Evolutionary conservation across 2,113 vertebrate species (phyloP).

Genomic region (Rafetus swinhoei): DNA sequence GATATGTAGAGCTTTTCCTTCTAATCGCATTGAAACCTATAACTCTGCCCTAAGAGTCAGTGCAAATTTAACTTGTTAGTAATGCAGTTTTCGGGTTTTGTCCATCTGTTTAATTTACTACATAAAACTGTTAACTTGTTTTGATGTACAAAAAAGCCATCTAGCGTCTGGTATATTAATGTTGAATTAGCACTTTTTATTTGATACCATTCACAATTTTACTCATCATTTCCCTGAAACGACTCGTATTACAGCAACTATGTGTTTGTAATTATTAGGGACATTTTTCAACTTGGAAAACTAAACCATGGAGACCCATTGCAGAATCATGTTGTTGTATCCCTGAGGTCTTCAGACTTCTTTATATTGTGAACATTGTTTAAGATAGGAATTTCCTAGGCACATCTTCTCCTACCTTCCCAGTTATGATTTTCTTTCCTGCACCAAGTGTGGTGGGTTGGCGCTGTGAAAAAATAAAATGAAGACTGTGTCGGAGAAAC

Average conservation of each 20-base stretch:
- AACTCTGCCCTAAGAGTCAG: neutral
- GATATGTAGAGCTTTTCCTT: neutral
- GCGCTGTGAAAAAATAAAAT: neutral
- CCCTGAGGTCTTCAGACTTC: neutral
- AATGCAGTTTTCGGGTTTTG: neutral
- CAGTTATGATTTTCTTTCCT: neutral
- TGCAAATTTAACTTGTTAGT: neutral
- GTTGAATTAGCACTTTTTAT: neutral
- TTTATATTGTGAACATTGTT: neutral
- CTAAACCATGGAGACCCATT: neutral
- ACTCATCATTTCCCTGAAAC: neutral
- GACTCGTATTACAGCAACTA: neutral
- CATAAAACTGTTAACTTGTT: slow-evolving; percentile 13
- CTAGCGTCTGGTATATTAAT: neutral
- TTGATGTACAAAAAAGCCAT: neutral
- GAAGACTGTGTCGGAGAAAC: neutral
- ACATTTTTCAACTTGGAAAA: neutral
- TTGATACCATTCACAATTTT: neutral
- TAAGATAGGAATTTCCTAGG: neutral
- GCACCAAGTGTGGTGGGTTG: fast-evolving
- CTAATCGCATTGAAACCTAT: neutral
- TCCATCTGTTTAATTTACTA: slow-evolving; percentile 30
- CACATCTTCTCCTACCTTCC: fast-evolving
- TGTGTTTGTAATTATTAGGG: neutral
- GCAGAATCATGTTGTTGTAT: neutral